phyloP scores from a whole-genome alignment of 1,140 invertebrate species.

The Lepidurus apus region DNA sequence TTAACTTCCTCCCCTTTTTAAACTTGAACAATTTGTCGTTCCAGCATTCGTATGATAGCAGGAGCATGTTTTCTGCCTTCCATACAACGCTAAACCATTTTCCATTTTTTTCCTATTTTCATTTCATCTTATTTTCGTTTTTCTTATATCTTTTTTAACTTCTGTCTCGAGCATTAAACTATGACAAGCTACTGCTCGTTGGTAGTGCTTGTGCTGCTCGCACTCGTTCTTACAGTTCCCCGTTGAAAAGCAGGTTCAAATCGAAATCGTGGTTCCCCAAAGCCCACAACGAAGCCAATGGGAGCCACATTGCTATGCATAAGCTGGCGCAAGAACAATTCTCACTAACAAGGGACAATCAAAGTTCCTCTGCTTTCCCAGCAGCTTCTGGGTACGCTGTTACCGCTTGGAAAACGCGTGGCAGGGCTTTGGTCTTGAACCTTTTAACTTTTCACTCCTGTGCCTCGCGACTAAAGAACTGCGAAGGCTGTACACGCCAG shows the following conservation, averaged over 20 bases:
- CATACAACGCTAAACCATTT: too few species aligned
- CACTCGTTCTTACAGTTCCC: neutral
- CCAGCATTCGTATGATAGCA: too few species aligned
- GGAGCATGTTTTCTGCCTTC: too few species aligned
- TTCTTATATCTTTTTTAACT: neutral
- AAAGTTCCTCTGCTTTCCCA: neutral
- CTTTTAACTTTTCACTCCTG: slow-evolving; percentile 11
- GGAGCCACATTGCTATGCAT: neutral
- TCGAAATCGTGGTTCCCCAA: neutral
- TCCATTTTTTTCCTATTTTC: too few species aligned
- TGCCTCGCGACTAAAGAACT: slow-evolving; percentile 7
- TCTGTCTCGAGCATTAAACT: neutral
- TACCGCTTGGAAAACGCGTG: neutral
- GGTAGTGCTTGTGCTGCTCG: neutral
- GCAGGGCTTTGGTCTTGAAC: neutral
- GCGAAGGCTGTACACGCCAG: neutral
- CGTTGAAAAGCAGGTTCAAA: slow-evolving; percentile 1
- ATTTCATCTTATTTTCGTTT: too few species aligned
- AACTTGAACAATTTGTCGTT: too few species aligned
- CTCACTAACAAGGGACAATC: slow-evolving; percentile 14
- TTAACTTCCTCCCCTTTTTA: too few species aligned
- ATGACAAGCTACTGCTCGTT: neutral
- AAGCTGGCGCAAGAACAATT: slow-evolving; percentile 19
- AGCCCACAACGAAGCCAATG: neutral
- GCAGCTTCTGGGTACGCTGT: neutral